These are phyloP conservation scores for Eurypyga helias DNA, from an alignment of 2,113 vertebrate species.

Conservation along the genomic window DNA sequence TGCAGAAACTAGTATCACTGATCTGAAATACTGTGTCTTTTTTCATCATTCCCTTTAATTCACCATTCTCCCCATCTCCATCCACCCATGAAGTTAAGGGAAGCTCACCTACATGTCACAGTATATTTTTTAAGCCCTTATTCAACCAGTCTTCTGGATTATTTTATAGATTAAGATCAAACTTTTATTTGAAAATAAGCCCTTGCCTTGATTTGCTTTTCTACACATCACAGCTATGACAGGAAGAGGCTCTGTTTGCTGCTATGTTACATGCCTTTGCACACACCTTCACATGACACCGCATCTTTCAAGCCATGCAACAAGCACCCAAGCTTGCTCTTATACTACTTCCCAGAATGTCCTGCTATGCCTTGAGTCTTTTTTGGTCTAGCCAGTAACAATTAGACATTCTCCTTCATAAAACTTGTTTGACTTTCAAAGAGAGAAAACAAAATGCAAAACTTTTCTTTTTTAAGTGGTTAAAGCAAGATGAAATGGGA, in stretches of 20 bases:
- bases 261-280: neutral
- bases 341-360: neutral
- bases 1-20: neutral
- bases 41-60: neutral
- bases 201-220: neutral
- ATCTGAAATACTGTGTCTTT: neutral
- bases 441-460: neutral
- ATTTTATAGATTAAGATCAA: neutral
- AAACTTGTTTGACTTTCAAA: neutral
- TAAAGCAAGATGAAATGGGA: neutral
- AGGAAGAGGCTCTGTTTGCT: neutral
- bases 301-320: neutral
- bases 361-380: neutral
- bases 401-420: neutral
- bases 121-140: neutral
- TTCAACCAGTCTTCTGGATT: neutral
- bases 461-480: neutral
- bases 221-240: too few relatives aligned
- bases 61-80: neutral
- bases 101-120: neutral
- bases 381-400: neutral
- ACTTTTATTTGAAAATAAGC: neutral
- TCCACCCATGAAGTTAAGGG: neutral
- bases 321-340: neutral
- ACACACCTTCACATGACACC: neutral